Percentiles rank a stretch among this genome's conserved stretches.
phyloP scores from a whole-genome alignment of 2,888 invertebrate genomes.

The Lithodes maja region DNA sequence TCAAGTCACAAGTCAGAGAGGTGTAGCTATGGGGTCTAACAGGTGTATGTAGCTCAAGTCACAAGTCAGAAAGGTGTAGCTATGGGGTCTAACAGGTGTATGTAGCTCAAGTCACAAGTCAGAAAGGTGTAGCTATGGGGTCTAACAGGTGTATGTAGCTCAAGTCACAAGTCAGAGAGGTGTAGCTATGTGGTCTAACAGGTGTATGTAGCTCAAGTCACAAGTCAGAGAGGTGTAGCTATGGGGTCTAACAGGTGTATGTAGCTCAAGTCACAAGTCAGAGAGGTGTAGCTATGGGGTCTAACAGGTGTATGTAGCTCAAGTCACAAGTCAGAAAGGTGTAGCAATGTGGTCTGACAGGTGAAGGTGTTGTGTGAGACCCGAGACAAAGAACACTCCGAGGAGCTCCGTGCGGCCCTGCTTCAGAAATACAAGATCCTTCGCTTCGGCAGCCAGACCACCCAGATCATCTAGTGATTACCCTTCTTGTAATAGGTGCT shows the following conservation, averaged over 20 bases:
- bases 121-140: too few species aligned
- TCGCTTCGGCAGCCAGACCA: constrained; percentile 74
- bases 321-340: neutral
- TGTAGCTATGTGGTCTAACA: neutral
- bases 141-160: too few species aligned
- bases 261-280: neutral
- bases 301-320: neutral
- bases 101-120: too few species aligned
- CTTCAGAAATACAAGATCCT: constrained; percentile 79
- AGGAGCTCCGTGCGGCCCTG: constrained; percentile 79
- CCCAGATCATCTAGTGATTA: neutral
- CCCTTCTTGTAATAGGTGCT: too few species aligned
- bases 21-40: too few species aligned
- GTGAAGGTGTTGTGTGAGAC: constrained; percentile 94
- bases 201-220: neutral
- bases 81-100: too few species aligned
- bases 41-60: too few species aligned
- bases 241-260: neutral
- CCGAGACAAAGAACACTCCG: constrained; percentile 85
- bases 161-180: neutral
- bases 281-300: neutral
- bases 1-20: too few species aligned
- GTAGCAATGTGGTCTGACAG: constrained; percentile 75
- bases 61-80: too few species aligned
- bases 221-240: neutral